These are phyloP conservation scores for Amiota mariae DNA, from an alignment of 2,888 invertebrate genomes.

Conservation along the genomic window DNA sequence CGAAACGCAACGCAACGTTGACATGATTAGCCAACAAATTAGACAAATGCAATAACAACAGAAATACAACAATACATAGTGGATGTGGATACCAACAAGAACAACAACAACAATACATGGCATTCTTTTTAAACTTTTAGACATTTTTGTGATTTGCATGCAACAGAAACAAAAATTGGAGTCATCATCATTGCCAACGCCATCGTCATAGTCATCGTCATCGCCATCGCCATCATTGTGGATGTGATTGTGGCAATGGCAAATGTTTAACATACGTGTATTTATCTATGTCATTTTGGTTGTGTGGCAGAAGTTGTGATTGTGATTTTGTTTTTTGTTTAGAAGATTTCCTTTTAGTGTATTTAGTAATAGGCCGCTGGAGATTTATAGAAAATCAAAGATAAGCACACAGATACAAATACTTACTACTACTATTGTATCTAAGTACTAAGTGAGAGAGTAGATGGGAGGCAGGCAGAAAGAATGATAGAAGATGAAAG, in stretches of 20 bases:
- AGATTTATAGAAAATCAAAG: constrained; percentile 1
- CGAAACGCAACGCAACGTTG: constrained; percentile 17
- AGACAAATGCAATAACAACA: constrained; percentile 48
- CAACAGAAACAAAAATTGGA: too few species aligned
- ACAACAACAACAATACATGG: neutral
- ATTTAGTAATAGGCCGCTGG: neutral
- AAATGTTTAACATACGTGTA: neutral
- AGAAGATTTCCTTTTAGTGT: neutral
- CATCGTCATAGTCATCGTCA: too few species aligned
- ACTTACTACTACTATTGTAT: too few species aligned
- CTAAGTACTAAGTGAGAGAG: too few species aligned
- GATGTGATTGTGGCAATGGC: too few species aligned
- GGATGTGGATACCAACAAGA: neutral
- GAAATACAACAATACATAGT: constrained; percentile 47
- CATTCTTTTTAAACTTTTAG: too few species aligned
- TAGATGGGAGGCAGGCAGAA: too few species aligned
- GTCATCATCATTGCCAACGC: too few species aligned
- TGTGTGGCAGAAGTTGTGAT: neutral
- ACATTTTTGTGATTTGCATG: too few species aligned
- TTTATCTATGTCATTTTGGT: constrained; percentile 6
- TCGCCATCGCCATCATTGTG: too few species aligned
- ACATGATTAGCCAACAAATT: constrained; percentile 66
- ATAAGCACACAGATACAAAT: neutral
- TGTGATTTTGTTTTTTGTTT: constrained; percentile 5
- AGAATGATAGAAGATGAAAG: too few species aligned